Evolutionary conservation across 2,797 vertebrate species (phyloP).

Genomic region (Neoniphon sammara): DNA sequence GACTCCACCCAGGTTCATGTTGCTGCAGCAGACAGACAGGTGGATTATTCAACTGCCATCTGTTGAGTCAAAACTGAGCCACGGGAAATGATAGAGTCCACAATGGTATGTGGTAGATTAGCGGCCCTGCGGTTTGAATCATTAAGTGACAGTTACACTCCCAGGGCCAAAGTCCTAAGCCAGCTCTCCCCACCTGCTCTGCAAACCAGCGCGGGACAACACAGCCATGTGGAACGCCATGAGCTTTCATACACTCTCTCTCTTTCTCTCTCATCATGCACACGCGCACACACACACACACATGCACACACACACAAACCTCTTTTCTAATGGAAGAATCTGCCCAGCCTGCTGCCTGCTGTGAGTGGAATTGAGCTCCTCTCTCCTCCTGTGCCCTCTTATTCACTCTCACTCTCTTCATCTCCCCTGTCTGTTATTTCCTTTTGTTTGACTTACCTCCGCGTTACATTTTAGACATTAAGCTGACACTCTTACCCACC

Average conservation of each 20-base stretch:
- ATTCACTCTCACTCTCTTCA: background rate
- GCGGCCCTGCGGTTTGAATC: constrained; percentile 39
- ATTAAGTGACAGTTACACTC: constrained; percentile 43
- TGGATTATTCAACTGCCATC: constrained; percentile 59
- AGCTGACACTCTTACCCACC: background rate
- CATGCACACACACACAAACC: constrained; percentile 5
- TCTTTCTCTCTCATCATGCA: constrained; percentile 7
- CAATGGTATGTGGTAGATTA: constrained; percentile 36
- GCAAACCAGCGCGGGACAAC: constrained; percentile 21
- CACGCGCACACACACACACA: constrained; percentile 4
- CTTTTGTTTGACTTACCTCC: background rate
- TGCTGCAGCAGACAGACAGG: constrained; percentile 47
- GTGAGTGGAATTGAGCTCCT: background rate
- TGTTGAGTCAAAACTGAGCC: constrained; percentile 37
- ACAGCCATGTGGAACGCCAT: constrained; percentile 39
- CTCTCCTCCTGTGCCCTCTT: background rate
- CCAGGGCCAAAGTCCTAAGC: constrained; percentile 63
- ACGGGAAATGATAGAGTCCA: constrained; percentile 48
- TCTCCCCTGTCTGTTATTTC: background rate
- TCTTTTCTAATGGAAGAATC: constrained; percentile 14
- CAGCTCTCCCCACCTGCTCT: constrained; percentile 45
- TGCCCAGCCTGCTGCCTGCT: constrained; percentile 4
- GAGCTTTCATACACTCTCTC: constrained; percentile 17
- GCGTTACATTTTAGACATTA: background rate
- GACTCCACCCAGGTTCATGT: constrained; percentile 46